Base-by-base conservation (phyloP, 1,140 invertebrate genomes). In the Potamilus streckersoni region DNA sequence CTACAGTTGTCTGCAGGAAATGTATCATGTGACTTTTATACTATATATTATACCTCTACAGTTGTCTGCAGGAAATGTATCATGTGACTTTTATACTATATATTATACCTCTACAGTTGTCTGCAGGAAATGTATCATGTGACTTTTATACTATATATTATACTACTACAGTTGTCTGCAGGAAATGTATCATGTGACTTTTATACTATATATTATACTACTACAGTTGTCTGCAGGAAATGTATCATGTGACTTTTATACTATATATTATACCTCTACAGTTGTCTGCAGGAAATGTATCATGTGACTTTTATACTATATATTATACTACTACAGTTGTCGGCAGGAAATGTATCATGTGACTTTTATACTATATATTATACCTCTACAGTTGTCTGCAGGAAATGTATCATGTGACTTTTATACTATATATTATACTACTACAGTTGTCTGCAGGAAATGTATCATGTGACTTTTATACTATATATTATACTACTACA, bases 161-260 rank as follows among this genome's bases (percentile, higher is more conserved):
- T n/a, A n/a, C n/a, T n/a, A n/a, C n/a, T n/a, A n/a, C n/a, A n/a
- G n/a, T n/a, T n/a, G n/a, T n/a, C 38, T 20, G 27, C 20, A 20
- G 31, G 8, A 63, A 70, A 75, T 55, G 62, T 17, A 64, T 64
- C 62, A 64, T 31, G 31, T 14, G 13, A 64, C 62, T 31, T n/a
- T 19, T 19, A 23, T 14, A 23, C 13, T 62, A 6, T 12, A 14
- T 14, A 15, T n/a, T n/a, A n/a, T n/a, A n/a, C n/a, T n/a, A n/a
- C n/a, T n/a, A n/a, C n/a, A n/a, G n/a, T n/a, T n/a, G n/a, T n/a
- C 38, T 20, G 27, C 20, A 20, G 31, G 8, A 63, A 70, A 75
- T 55, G 62, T 17, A 64, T 64, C 62, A 64, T 31, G 31, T 14
- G 13, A 64, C 62, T 31, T n/a, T 19, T 19, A 23, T 14, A 23